Base-by-base conservation (phyloP, 2,113 vertebrate species). In the Ariopsis seemanni region DNA sequence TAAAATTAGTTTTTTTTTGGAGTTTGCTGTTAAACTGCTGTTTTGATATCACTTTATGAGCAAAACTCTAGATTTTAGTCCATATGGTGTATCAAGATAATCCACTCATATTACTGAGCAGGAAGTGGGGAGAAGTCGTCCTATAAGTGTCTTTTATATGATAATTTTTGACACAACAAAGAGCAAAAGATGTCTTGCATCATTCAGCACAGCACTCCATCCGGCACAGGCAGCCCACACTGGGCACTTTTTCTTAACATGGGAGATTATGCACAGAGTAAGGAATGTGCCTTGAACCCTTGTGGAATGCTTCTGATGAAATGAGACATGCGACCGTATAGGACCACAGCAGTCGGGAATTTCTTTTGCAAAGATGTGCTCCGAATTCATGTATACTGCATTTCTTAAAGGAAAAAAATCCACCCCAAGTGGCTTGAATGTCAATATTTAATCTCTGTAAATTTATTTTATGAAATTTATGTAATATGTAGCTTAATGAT, bases 131-230 rank as follows among this genome's bases (percentile, higher is more conserved):
- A n/a, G 50, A 27, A 7, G 14, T 63, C 10, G 0, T 57, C 18
- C 58, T 63, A 14, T 63, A 62, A 10, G 34, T 62, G 58, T 22
- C 58, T 50, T 25, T 48, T 48, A 14, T 62, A n/a, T 83, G 25
- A 18, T 1, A 42, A 58, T 25, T 58, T 9, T 60, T 74, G 25
- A 85, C 20, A 71, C 53, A 71, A 87, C 50, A 88, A 12, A 57
- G 87, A 75, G 63, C n/a, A 65, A 25, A 78, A 8, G 15, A 42
- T 85, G 87, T 86, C 62, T 90, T 90, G 92, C 92, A 91, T 93
- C 92, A 88, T 82, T 93, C 92, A 92, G 88, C 90, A 91, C 85
- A 91, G 78, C 15, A 27, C 82, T 62, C 87, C 27, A 27, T n/a
- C 18, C 82, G 15, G n/a, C 30, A 74, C 55, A 17, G 9, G 48